Base-by-base conservation (phyloP, 2,797 vertebrate species). In the Sebastes itinus region DNA sequence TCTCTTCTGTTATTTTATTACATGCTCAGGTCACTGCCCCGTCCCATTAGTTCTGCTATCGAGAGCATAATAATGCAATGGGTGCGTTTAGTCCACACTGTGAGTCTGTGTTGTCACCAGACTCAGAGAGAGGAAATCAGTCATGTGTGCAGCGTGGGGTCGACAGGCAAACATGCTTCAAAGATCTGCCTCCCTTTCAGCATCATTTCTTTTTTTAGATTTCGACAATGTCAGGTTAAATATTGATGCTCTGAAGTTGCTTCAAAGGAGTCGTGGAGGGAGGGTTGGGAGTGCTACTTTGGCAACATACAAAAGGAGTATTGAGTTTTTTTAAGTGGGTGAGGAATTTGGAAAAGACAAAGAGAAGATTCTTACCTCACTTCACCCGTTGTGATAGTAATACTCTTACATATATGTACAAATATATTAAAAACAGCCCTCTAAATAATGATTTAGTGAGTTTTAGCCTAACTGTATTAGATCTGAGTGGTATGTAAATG, bases 171-270 rank as follows among this genome's bases (percentile, higher is more conserved):
- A 81, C 73, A 85, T 27, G 80, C 86, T 83, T 91, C 85, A 91
- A 86, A 87, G 87, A 70, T 35, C 71, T 66, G 75, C 78, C 68
- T 82, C 84, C 72, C 74, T 89, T 77, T 88, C 81, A 81, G 80
- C 82, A 63, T 82, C 65, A 32, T 71, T 91, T 80, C 82, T 88
- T 87, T 90, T 91, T 91, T 91, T 89, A 84, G 87, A 79, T 81
- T 72, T 83, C 84, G 87, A 92, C 90, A 92, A 85, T 87, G 85
- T 91, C 81, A 80, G 72, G 85, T 92, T 88, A 90, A 92, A 92
- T 92, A 92, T 93, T 89, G 83, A 90, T 90, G 89, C 87, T 89
- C 56, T 84, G 87, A 84, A 82, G 87, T 80, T 63, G 73, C 87
- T 88, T 89, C 82, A 85, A 88, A 90, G 76, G 75, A 83, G 28